phyloP scores from a whole-genome alignment of 2,888 invertebrate genomes.

The Danaus chrysippus region DNA sequence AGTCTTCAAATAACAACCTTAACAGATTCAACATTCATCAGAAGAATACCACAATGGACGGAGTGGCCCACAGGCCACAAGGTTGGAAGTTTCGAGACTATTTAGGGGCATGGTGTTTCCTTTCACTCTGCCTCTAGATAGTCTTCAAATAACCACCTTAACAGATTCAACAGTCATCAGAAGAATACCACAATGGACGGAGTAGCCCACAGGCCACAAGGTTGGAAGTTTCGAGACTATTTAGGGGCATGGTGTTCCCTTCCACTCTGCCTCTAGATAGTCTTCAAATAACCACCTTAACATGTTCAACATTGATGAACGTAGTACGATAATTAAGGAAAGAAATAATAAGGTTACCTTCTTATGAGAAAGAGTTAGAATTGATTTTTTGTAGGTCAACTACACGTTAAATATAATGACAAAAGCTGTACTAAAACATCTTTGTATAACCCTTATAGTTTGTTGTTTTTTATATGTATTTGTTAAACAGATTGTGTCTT shows the following conservation, averaged over 20 bases:
- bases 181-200: too few relatives aligned
- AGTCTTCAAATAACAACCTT: background rate
- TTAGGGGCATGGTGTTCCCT: conserved; percentile 10
- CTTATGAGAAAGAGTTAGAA: too few relatives aligned
- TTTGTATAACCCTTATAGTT: too few relatives aligned
- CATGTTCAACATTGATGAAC: background rate
- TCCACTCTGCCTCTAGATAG: conserved; percentile 2
- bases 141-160: background rate
- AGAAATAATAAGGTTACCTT: too few relatives aligned
- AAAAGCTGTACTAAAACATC: too few relatives aligned
- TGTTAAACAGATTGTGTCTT: too few relatives aligned
- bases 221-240: conserved; percentile 6
- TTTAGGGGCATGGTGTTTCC: conserved; percentile 1
- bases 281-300: background rate
- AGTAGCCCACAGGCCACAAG: background rate
- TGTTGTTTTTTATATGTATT: too few relatives aligned
- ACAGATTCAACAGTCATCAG: too few relatives aligned
- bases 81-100: conserved; percentile 1
- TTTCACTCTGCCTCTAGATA: conserved; percentile 11
- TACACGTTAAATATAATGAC: too few relatives aligned
- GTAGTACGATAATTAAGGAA: too few relatives aligned
- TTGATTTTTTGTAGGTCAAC: too few relatives aligned
- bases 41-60: background rate
- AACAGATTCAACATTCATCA: background rate
- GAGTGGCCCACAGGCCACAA: background rate